Evolutionary conservation across 1,140 invertebrate species (phyloP).

Genomic region (Manduca sexta): DNA sequence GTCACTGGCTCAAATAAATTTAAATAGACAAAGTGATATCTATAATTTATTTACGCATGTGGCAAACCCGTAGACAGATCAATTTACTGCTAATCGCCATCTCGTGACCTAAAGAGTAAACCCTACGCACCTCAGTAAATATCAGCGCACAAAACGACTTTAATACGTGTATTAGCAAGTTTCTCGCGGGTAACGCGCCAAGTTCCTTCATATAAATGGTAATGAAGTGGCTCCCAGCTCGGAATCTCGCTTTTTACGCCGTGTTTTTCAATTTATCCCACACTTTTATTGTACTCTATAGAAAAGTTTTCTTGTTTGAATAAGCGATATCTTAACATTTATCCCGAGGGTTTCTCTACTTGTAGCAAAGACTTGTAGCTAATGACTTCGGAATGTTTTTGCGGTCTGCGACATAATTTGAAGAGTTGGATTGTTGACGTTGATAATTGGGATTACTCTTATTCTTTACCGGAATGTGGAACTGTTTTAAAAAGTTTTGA

Average conservation of each 20-base stretch:
- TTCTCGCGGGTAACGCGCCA: conserved; percentile 12
- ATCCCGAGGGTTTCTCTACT: background rate
- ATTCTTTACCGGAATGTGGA: too few species aligned
- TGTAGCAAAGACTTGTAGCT: background rate
- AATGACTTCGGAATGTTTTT: too few species aligned
- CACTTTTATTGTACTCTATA: conserved; percentile 32
- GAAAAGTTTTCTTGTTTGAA: conserved; percentile 30
- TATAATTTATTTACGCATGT: too few species aligned
- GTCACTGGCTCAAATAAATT: too few species aligned
- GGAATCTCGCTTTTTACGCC: conserved; percentile 43
- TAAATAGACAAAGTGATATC: too few species aligned
- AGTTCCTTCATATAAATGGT: conserved; percentile 59
- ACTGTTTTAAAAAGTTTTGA: too few species aligned
- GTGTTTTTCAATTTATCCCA: conserved; percentile 53
- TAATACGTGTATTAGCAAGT: conserved; percentile 22
- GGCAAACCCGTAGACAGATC: too few species aligned
- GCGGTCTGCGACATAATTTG: too few species aligned
- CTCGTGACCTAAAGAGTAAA: too few species aligned
- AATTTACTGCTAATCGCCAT: too few species aligned
- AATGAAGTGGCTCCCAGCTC: conserved; percentile 31
- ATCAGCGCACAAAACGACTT: conserved; percentile 3
- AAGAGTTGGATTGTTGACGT: too few species aligned
- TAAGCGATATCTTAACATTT: conserved; percentile 14
- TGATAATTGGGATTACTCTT: too few species aligned
- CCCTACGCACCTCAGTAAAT: conserved; percentile 4